Evolutionary conservation across 2,113 vertebrate species (phyloP), one percentile per base, ranked within the genome.

Genomic region (Nothocercus julius): DNA sequence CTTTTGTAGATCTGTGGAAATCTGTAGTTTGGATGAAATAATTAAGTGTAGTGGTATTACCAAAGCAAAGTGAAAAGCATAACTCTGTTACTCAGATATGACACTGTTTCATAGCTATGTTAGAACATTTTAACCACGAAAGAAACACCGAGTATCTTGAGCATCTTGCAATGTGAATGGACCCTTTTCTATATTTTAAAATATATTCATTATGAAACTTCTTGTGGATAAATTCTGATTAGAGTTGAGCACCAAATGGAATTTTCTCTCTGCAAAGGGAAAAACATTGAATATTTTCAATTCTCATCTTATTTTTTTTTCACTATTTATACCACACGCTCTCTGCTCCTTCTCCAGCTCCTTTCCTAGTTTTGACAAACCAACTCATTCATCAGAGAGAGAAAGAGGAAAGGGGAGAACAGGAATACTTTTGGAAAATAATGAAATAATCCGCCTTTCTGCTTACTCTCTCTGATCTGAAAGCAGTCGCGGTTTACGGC

Each of bases 21-120:
- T 92, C 73, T 90, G 82, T 61, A 91, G 90, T 94, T 96, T 69
- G 88, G 73, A 93, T 93, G 69, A 90, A 94, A 96, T 93, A 95
- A 95, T 95, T 94, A 93, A 93, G 85, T 6, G 27, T 96, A 95
- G 90, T 88, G 85, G 90, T 95, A 69, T 83, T 92, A 85, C 47
- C 91, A 90, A 85, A 96, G 47, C 85, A 79, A 90, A 95, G 82
- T 82, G 73, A 96, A 95, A 95, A 97, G 73, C 38, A 88, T 92
- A 95, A 85, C 90, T 94, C 89, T 83, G 82, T 95, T 87, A 88
- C 82, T 97, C 90, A 92, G 95, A 96, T 93, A 92, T 84, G 90
- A 83, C 73, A 78, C 92, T 95, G 62, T 72, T 80, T 95, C 73
- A 67, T 77, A 90, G 66, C 81, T 84, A 25, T 72, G 47, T 49